phyloP scores from a whole-genome alignment of 2,113 vertebrate species.

The Podarcis raffonei region DNA sequence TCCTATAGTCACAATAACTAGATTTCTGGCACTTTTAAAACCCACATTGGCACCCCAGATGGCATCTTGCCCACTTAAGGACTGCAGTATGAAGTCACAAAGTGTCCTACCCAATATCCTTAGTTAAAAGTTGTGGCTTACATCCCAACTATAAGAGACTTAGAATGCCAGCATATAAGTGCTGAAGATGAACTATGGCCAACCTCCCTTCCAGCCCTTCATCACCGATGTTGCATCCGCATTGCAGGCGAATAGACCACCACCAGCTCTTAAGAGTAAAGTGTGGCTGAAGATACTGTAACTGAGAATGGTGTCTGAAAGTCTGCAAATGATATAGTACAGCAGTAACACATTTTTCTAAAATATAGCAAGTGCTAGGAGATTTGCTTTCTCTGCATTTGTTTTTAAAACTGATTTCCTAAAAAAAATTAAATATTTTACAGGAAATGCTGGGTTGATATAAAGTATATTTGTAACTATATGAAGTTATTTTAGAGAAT shows the following conservation, averaged over 20 bases:
- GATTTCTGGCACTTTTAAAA: background rate
- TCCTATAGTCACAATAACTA: accelerated
- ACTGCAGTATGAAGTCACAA: slow-evolving; percentile 5
- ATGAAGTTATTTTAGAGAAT: slow-evolving; percentile 5
- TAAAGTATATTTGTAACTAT: background rate
- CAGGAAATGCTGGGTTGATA: background rate
- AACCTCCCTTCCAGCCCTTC: background rate
- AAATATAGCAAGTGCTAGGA: slow-evolving; percentile 23
- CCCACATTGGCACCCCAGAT: slow-evolving; percentile 1
- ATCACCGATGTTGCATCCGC: background rate
- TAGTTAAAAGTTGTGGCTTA: background rate
- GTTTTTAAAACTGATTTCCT: slow-evolving; percentile 20
- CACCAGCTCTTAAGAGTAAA: background rate
- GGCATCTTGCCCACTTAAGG: slow-evolving; percentile 16
- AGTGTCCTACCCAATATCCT: slow-evolving; percentile 23
- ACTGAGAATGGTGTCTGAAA: background rate
- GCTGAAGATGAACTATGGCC: background rate
- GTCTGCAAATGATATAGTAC: background rate
- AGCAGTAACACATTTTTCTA: slow-evolving; percentile 2
- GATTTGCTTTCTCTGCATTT: background rate
- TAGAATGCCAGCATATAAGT: background rate
- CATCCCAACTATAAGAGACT: background rate
- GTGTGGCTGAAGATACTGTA: background rate
- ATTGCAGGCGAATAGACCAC: background rate
- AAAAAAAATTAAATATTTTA: background rate